These are phyloP conservation scores for Heliconius melpomene DNA, from an alignment of 1,140 invertebrate genomes.

Conservation along the genomic window DNA sequence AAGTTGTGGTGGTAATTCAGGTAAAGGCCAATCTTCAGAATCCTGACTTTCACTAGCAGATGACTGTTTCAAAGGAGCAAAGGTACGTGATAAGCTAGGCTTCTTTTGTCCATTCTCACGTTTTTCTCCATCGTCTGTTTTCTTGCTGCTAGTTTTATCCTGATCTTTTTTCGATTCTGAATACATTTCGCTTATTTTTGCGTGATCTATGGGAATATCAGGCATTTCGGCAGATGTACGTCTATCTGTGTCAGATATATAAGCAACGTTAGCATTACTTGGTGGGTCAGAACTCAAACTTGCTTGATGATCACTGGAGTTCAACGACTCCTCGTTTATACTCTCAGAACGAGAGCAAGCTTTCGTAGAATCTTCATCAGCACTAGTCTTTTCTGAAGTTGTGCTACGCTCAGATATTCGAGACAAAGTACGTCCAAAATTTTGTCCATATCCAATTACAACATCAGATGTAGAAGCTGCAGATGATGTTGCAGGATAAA, in stretches of 20 bases:
- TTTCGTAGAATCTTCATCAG: slow-evolving; percentile 92
- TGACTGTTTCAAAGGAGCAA: slow-evolving; percentile 61
- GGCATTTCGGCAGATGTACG: slow-evolving; percentile 91
- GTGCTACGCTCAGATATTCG: slow-evolving; percentile 93
- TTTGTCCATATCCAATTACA: slow-evolving; percentile 85
- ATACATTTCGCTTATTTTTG: slow-evolving; percentile 81
- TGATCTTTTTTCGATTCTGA: slow-evolving; percentile 71
- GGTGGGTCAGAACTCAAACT: slow-evolving; percentile 91
- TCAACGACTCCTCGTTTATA: slow-evolving; percentile 90
- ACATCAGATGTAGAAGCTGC: slow-evolving; percentile 81
- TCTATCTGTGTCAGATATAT: slow-evolving; percentile 88
- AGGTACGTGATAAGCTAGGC: slow-evolving; percentile 41
- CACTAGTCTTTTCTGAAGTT: slow-evolving; percentile 89
- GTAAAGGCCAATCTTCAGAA: slow-evolving; percentile 86
- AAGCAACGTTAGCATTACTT: slow-evolving; percentile 85
- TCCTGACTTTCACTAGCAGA: slow-evolving; percentile 83
- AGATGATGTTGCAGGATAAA: slow-evolving; percentile 84
- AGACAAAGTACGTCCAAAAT: slow-evolving; percentile 89
- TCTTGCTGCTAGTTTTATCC: slow-evolving; percentile 54
- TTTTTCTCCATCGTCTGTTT: slow-evolving; percentile 54
- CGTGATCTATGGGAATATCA: slow-evolving; percentile 88
- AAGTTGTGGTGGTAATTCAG: slow-evolving; percentile 82
- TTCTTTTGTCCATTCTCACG: slow-evolving; percentile 35
- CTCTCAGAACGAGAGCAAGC: slow-evolving; percentile 90
- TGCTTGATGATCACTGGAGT: slow-evolving; percentile 91